Conservation (phyloP, 2,888 invertebrate species). For the Dexiosoma caninum region DNA sequence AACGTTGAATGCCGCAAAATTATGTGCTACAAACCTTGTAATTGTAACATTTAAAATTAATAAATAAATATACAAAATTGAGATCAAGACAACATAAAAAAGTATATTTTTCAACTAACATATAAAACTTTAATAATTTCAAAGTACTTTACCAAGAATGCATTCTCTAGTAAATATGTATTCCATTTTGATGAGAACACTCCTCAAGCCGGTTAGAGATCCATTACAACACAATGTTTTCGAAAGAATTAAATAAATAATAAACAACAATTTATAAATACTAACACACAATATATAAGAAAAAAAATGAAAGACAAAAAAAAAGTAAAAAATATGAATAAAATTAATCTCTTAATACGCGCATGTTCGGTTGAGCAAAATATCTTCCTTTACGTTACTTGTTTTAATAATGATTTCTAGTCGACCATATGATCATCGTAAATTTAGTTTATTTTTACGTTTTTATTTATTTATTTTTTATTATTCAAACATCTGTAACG, state of each 20-base stretch:
- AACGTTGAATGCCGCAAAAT: no score
- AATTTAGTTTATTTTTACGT: conserved; percentile 5
- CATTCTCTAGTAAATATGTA: conserved; percentile 6
- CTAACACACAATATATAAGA: neutral
- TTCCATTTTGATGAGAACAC: neutral
- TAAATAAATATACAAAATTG: no score
- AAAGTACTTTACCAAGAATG: conserved; percentile 3
- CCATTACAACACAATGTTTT: conserved; percentile 13
- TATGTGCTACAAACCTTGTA: no score
- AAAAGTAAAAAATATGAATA: neutral
- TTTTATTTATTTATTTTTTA: neutral
- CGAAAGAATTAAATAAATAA: conserved; percentile 31
- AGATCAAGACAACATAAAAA: neutral
- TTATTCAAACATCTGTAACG: conserved; percentile 39
- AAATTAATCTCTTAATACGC: conserved; percentile 11
- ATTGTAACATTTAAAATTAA: no score
- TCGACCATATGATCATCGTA: conserved; percentile 40
- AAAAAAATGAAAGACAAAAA: neutral
- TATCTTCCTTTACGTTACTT: conserved; percentile 27
- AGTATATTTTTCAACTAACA: neutral
- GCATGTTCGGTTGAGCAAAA: neutral
- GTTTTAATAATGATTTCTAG: conserved; percentile 30
- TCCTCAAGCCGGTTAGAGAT: conserved; percentile 25
- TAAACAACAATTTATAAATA: conserved; percentile 8
- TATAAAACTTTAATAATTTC: neutral